A percentile compares a stretch with the other conserved stretches of the same genome.
These are phyloP conservation scores for Psittacula derbiana DNA, from an alignment of 2,797 vertebrate species.

Conservation along the genomic window DNA sequence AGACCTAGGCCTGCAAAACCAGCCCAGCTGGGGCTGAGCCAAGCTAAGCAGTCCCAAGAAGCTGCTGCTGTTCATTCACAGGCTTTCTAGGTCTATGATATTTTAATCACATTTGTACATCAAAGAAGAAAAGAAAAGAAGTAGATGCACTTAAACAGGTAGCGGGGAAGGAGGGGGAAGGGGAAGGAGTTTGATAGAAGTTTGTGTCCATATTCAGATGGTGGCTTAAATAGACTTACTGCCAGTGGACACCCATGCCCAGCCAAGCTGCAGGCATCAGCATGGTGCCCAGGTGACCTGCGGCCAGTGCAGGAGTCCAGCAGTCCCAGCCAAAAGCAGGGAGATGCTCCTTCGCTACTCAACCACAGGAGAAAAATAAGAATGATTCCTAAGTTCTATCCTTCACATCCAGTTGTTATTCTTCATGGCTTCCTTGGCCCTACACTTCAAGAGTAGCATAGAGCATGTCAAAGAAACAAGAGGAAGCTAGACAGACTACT, in stretches of 20 bases:
- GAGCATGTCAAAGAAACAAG: fast-evolving
- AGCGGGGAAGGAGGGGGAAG: too few species aligned
- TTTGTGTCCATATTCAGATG: neutral
- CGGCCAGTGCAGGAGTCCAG: neutral
- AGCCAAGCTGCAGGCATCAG: neutral
- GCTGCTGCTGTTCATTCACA: neutral
- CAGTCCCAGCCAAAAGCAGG: neutral
- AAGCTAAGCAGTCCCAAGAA: neutral
- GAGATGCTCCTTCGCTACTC: neutral
- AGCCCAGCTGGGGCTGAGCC: neutral
- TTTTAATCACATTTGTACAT: neutral
- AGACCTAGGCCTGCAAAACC: neutral
- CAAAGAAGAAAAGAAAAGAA: neutral
- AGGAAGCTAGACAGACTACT: neutral
- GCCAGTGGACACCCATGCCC: fast-evolving
- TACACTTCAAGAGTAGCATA: neutral
- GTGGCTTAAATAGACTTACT: neutral
- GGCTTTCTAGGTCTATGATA: neutral
- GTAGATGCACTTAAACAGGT: neutral
- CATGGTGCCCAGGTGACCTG: neutral
- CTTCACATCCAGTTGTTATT: neutral
- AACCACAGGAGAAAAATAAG: neutral
- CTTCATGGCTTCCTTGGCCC: neutral
- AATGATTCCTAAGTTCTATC: neutral
- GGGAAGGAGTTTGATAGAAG: neutral